These are phyloP conservation scores for Cyanoramphus novaezelandiae DNA, from an alignment of 2,113 vertebrate genomes.

Conservation along the genomic window DNA sequence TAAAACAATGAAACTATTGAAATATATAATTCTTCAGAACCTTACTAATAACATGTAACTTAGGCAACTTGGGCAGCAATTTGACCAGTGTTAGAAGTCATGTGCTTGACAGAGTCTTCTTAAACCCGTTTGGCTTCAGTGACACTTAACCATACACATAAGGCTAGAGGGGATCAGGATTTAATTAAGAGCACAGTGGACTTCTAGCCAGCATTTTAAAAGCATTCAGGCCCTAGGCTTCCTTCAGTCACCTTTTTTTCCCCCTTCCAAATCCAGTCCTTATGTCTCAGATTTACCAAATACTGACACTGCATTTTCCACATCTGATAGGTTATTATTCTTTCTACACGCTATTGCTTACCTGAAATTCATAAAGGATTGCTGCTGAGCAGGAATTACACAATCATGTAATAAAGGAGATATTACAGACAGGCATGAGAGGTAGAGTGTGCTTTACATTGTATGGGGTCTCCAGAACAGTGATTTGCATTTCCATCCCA, in stretches of 20 bases:
- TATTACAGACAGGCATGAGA: background rate
- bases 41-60: background rate
- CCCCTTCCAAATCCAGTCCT: background rate
- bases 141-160: background rate
- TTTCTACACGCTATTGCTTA: background rate
- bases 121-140: background rate
- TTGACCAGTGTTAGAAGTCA: background rate
- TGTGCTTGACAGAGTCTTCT: background rate
- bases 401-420: rapidly evolving
- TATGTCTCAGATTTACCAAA: background rate
- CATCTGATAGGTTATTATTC: background rate
- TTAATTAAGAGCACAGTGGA: background rate
- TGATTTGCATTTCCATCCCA: background rate
- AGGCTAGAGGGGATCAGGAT: constrained; percentile 1
- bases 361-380: background rate
- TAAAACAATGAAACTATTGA: background rate
- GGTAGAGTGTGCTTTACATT: background rate
- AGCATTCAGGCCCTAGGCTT: background rate
- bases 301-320: background rate
- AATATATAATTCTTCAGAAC: background rate
- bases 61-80: background rate
- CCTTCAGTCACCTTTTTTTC: background rate
- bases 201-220: background rate
- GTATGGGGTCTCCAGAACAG: background rate
- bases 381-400: background rate